Conservation (phyloP, 2,113 vertebrate species). For the Nicator chloris region DNA sequence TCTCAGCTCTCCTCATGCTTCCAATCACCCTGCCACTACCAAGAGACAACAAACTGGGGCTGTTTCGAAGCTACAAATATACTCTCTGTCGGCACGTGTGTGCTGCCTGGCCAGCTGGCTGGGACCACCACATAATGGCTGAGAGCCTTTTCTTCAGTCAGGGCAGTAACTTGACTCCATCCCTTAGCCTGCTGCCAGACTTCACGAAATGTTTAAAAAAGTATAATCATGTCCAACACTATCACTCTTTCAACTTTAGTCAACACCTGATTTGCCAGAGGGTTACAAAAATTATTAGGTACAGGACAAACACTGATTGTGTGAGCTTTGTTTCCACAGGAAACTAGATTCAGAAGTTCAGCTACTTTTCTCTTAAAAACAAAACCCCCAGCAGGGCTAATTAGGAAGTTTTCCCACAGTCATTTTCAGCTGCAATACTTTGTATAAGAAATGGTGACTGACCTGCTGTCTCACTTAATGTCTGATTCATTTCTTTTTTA, state of each 20-base stretch:
- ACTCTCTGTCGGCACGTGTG: not conserved
- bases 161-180: not conserved
- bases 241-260: not conserved
- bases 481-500: not conserved
- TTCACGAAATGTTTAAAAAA: not conserved
- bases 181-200: not conserved
- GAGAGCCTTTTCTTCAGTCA: not conserved
- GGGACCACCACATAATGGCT: not conserved
- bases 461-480: not conserved
- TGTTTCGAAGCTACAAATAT: not conserved
- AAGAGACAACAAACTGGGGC: not conserved
- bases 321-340: constrained; percentile 49
- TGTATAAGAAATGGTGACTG: not conserved
- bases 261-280: not conserved
- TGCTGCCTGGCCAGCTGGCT: not conserved
- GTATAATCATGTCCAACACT: not conserved
- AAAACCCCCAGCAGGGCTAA: not conserved
- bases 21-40: not conserved
- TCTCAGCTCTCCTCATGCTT: not conserved
- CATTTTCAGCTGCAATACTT: not conserved
- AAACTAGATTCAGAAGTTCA: constrained; percentile 36
- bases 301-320: constrained; percentile 14
- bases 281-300: not conserved
- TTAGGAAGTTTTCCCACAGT: not conserved
- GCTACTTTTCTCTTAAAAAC: not conserved